These are phyloP conservation scores for Trematomus loennbergii DNA, from an alignment of 2,113 vertebrate species.

Conservation along the genomic window DNA sequence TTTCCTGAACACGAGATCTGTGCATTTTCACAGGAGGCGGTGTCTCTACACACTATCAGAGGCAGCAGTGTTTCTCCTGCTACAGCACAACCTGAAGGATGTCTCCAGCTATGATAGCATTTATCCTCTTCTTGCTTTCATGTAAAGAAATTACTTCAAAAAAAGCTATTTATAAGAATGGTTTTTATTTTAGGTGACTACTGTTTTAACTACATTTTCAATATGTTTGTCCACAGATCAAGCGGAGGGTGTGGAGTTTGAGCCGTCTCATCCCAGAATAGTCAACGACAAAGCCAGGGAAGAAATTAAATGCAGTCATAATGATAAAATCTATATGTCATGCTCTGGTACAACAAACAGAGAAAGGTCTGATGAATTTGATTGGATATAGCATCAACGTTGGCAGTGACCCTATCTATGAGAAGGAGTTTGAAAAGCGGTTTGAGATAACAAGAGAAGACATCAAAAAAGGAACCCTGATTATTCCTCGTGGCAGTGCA, in stretches of 20 bases:
- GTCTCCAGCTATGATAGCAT: slow-evolving; percentile 12
- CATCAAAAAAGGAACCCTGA: slow-evolving; percentile 41
- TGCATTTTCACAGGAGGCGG: slow-evolving; percentile 35
- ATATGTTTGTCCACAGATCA: slow-evolving; percentile 30
- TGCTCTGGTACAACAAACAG: slow-evolving; percentile 70
- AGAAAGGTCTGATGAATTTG: slow-evolving; percentile 31
- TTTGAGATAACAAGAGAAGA: slow-evolving; percentile 47
- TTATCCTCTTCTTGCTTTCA: slow-evolving; percentile 43
- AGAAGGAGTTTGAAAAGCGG: slow-evolving; percentile 22
- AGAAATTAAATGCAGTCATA: slow-evolving; percentile 54
- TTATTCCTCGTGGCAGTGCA: slow-evolving; percentile 1
- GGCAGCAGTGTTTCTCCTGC: not conserved
- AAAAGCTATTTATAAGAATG: not conserved
- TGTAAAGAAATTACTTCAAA: slow-evolving; percentile 17
- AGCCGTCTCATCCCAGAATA: slow-evolving; percentile 20
- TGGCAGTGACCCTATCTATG: not conserved
- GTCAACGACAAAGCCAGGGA: not conserved
- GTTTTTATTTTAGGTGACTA: too few relatives aligned
- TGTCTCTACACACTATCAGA: not conserved
- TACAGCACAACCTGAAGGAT: not conserved
- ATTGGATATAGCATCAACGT: slow-evolving; percentile 51
- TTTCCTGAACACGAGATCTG: slow-evolving; percentile 8
- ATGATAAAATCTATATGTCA: not conserved
- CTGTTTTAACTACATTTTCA: not conserved
- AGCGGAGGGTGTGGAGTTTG: slow-evolving; percentile 34